phyloP scores from a whole-genome alignment of 2,888 invertebrate species.

The Aphodius granarius region DNA sequence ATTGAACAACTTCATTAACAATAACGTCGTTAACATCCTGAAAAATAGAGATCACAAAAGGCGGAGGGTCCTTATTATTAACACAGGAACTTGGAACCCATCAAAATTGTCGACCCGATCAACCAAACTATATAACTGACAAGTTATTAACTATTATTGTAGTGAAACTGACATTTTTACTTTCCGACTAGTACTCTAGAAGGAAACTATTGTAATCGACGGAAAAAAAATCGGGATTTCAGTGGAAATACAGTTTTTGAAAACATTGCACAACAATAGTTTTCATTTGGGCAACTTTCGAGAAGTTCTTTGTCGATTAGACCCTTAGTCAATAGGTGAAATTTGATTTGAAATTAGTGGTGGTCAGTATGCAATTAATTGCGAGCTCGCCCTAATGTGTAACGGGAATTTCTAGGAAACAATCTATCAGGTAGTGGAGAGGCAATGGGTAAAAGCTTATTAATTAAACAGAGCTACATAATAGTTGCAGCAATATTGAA shows the following conservation, averaged over 20 bases:
- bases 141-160: too few relatives aligned
- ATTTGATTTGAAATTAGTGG: background rate
- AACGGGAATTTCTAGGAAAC: constrained; percentile 5
- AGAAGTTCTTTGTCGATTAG: background rate
- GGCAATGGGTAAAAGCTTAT: constrained; percentile 12
- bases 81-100: too few relatives aligned
- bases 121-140: too few relatives aligned
- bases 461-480: constrained; percentile 26
- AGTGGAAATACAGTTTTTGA: too few relatives aligned
- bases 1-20: constrained; percentile 65
- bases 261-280: too few relatives aligned
- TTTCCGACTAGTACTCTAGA: too few relatives aligned
- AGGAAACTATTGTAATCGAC: too few relatives aligned
- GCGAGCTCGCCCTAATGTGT: background rate
- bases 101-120: too few relatives aligned
- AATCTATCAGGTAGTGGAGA: constrained; percentile 1
- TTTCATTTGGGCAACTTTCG: background rate
- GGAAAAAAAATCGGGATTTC: too few relatives aligned
- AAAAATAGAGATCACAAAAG: constrained; percentile 76
- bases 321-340: background rate
- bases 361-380: background rate
- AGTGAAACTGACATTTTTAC: too few relatives aligned
- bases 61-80: constrained; percentile 73
- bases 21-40: constrained; percentile 77
- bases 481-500: constrained; percentile 29